Conservation (phyloP, 2,113 vertebrate species). For the Physeter macrocephalus region DNA sequence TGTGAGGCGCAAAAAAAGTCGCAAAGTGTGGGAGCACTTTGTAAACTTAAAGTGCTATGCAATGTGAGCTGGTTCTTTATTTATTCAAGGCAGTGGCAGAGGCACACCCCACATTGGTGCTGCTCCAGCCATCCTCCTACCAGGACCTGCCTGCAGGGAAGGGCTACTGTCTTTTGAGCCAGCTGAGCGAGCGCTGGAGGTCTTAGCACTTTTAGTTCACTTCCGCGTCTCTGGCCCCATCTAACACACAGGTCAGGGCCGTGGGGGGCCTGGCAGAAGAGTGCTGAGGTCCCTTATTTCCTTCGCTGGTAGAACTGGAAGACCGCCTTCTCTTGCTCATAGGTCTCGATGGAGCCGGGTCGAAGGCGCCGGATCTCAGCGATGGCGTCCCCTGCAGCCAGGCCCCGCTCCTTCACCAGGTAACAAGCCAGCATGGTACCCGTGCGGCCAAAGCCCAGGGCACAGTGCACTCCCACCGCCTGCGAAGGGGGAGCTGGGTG, state of each 20-base stretch:
- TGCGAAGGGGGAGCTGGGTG: conserved; percentile 56
- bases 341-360: conserved; percentile 91
- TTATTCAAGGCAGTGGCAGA: conserved; percentile 19
- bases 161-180: neutral
- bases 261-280: neutral
- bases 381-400: conserved; percentile 86
- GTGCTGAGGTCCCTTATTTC: conserved; percentile 41
- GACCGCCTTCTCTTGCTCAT: conserved; percentile 90
- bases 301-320: conserved; percentile 87
- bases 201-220: neutral
- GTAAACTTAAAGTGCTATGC: neutral
- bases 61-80: neutral
- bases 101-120: neutral
- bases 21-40: neutral
- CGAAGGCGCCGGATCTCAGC: conserved; percentile 87
- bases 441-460: conserved; percentile 91
- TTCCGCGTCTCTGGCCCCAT: neutral
- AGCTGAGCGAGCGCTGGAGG: neutral
- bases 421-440: conserved; percentile 98
- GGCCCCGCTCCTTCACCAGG: conserved; percentile 83
- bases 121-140: neutral
- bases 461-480: conserved; percentile 92
- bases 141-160: neutral
- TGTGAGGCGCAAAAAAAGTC: neutral
- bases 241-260: neutral